Evolutionary conservation across 2,888 invertebrate genomes (phyloP), one percentile per base, ranked within the genome.

Genomic region (Ochropleura plecta): DNA sequence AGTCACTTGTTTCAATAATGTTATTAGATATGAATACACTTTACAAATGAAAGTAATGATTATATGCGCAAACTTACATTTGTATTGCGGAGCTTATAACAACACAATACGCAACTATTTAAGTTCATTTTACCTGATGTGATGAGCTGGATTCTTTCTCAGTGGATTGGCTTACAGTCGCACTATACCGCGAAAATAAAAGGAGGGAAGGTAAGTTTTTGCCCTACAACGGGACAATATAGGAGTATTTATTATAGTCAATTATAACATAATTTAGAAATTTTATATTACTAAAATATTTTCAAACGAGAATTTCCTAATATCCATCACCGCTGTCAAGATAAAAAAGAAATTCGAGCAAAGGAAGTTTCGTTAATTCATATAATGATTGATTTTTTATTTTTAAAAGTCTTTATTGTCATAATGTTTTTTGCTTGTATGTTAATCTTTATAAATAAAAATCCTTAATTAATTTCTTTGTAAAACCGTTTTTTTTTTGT

Each of bases 201-300:
- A 30, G 30, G 30, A 1, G 30, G 3, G 3, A 30, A 30, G 30
- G 30, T 30, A 30, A 3, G 30, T 3, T 3, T 30, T 30, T 30
- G 30, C 30, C 30, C 1, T 30, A 3, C 30, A 30, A 30, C 3
- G 30, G 30, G 30, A 30, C 30, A 30, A 30, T 30, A 30, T 30
- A 30, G 30, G 30, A 30, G 30, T 30, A 30, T 46, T 30, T 14
- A 42, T 51, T 44, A 59, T 8, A 30, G 18, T n/a, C 72, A 71
- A 49, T 49, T 73, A 51, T 14, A 9, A 51, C 30, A 60, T 60
- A 44, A 73, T 72, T 30, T 14, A 20, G 10, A 10, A 20, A 55
- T 18, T 51, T 7, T 16, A 51, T 5, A 20, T 30, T n/a, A 44
- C n/a, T 46, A 6, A 51, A 60, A n/a, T 51, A 60, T 51, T 60